Base-by-base conservation (phyloP, 1,140 invertebrate species). In the Cotesia glomerata region DNA sequence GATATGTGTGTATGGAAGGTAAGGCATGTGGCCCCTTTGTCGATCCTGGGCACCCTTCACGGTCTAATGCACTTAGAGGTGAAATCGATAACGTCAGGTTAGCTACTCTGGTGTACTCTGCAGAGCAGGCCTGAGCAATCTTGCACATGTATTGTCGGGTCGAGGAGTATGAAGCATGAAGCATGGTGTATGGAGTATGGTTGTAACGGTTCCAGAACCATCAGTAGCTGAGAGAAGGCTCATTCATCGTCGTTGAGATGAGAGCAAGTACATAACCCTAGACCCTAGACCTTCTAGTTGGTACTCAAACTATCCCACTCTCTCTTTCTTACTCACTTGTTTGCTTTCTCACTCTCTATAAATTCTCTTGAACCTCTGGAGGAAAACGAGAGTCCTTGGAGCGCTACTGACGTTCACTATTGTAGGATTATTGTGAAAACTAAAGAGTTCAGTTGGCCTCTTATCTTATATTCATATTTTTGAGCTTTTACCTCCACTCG, bases 11-110 rank as follows among this genome's bases (percentile, higher is more conserved):
- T 26, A 26, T 26, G 3, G 26, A 26, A 26, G 26, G 64, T 66
- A 72, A 66, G 70, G 70, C 63, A 66, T 67, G 54, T 61, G 16
- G 56, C 64, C 64, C 34, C 70, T 72, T 67, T 72, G 71, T 72
- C 52, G 63, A 72, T 35, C 52, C 49, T 71, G 49, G 71, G 63
- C 64, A 67, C 71, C 64, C 71, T 67, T 66, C 64, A 72, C 36
- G 71, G 71, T 39, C 71, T 72, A 67, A 72, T 72, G 71, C 71
- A 72, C 64, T 72, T 72, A 67, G 51, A 36, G 62, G 62, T 58
- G 51, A 51, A 71, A 71, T 71, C 70, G 54, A 72, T 72, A 72
- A 72, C 70, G 70, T 59, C 59, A 67, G 63, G 63, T 72, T 72
- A 72, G 8, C 69, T 52, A 45, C 11, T 26, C 26, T 26, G 26